Conservation (phyloP, 2,113 vertebrate species). For the Bufo gargarizans region DNA sequence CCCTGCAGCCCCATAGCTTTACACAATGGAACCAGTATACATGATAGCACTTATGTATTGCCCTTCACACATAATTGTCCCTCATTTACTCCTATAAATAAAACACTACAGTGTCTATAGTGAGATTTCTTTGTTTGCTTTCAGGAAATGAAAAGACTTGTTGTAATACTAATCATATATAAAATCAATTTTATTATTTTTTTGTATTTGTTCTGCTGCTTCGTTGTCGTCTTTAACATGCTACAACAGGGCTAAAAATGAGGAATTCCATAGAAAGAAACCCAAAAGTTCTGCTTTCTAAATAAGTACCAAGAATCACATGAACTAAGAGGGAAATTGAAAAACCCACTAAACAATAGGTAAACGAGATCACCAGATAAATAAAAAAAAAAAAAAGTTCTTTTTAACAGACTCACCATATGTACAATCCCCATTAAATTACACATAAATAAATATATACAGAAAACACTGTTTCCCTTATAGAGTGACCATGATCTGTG, state of each 20-base stretch:
- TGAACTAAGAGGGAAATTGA: constrained; percentile 93
- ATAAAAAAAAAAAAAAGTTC: constrained; percentile 91
- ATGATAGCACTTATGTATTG: neutral
- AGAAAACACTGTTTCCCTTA: constrained; percentile 99
- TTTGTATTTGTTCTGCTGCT: constrained; percentile 90
- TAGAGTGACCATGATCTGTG: constrained; percentile 91
- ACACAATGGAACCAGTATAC: constrained; percentile 12
- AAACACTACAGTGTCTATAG: constrained; percentile 82
- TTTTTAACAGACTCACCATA: constrained; percentile 99
- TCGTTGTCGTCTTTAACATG: constrained; percentile 93
- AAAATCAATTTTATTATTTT: constrained; percentile 82
- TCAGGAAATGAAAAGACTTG: constrained; percentile 82
- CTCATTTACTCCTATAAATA: constrained; percentile 78
- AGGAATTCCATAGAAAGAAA: constrained; percentile 87
- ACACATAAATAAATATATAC: constrained; percentile 99
- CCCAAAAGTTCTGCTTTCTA: constrained; percentile 89
- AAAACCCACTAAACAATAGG: constrained; percentile 99
- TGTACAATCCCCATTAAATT: constrained; percentile 99
- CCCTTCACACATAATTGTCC: constrained; percentile 3
- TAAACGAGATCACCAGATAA: constrained; percentile 98
- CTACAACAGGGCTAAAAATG: constrained; percentile 96
- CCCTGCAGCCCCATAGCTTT: constrained; percentile 65
- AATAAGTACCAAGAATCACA: constrained; percentile 96
- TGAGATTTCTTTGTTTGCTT: constrained; percentile 70
- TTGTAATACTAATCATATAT: constrained; percentile 87